A percentile compares a stretch with the other conserved stretches of the same genome.
Conservation (phyloP, 2,113 vertebrate genomes). For the Archocentrus centrarchus region DNA sequence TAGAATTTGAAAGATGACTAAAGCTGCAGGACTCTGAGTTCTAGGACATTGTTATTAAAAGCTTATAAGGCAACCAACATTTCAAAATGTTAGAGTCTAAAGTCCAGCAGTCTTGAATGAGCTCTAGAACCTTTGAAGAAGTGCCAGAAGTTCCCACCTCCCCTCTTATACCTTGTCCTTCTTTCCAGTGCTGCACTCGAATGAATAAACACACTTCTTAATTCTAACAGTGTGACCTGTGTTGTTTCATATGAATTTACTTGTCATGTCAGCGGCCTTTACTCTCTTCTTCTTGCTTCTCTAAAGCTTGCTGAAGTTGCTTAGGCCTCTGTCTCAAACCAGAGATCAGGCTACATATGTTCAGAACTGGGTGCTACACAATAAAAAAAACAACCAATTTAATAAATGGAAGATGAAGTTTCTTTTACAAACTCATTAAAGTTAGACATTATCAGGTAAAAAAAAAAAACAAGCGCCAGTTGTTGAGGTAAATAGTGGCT, state of each 20-base stretch:
- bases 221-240: neutral
- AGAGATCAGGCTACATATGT: neutral
- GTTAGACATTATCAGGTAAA: neutral
- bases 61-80: neutral
- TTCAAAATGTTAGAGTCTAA: neutral
- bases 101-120: neutral
- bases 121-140: neutral
- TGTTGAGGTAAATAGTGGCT: neutral
- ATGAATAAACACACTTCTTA: slow-evolving; percentile 17
- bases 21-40: neutral
- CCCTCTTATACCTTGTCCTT: neutral
- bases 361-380: neutral
- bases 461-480: neutral
- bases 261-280: neutral
- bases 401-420: neutral
- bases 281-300: neutral
- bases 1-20: neutral
- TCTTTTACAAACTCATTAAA: neutral
- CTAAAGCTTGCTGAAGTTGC: neutral
- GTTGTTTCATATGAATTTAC: neutral
- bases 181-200: neutral
- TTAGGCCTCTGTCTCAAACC: neutral
- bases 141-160: neutral
- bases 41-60: neutral
- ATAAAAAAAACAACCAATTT: neutral